Evolutionary conservation across 35 echinoderm and acorn worm species (phyloP).

Genomic region (Anneissia japonica): DNA sequence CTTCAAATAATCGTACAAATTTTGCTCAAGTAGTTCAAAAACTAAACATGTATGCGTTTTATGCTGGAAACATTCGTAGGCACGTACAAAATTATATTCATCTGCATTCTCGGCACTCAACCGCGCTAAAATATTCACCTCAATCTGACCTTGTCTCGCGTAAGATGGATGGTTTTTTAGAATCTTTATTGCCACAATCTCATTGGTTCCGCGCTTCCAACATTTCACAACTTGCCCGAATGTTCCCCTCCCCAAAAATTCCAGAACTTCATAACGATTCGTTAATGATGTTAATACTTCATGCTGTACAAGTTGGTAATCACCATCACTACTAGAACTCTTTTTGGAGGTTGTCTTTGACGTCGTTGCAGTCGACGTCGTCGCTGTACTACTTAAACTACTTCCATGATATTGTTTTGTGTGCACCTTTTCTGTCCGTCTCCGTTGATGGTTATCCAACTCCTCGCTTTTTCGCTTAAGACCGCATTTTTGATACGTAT

Average conservation of each 20-base stretch:
- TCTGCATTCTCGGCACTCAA: conserved; percentile 97
- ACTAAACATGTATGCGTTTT: conserved; percentile 98
- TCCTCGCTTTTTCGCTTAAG: conserved; percentile 97
- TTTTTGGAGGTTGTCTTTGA: conserved; percentile 68
- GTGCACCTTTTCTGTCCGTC: conserved; percentile 3
- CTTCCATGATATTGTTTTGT: conserved; percentile 4
- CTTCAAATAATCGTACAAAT: conserved; percentile 96
- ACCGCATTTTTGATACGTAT: conserved; percentile 98
- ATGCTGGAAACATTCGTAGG: conserved; percentile 98
- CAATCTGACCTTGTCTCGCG: conserved; percentile 95
- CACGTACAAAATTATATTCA: conserved; percentile 93
- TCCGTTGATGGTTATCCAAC: conserved; percentile 62
- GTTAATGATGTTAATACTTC: conserved; percentile 92
- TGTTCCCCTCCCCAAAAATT: conserved; percentile 91
- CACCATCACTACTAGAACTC: conserved; percentile 75
- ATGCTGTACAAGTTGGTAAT: conserved; percentile 96
- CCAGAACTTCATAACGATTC: conserved; percentile 95
- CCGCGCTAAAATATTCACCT: conserved; percentile 81
- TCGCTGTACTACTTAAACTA: conserved; percentile 23
- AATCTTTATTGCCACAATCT: conserved; percentile 98
- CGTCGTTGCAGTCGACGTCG: conserved; percentile 53
- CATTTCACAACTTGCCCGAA: conserved; percentile 99
- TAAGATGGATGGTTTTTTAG: conserved; percentile 97
- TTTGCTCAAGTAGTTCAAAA: conserved; percentile 94
- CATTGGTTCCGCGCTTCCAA: conserved; percentile 99